Conservation (phyloP, 2,113 vertebrate genomes). For the Leptodactylus fuscus region DNA sequence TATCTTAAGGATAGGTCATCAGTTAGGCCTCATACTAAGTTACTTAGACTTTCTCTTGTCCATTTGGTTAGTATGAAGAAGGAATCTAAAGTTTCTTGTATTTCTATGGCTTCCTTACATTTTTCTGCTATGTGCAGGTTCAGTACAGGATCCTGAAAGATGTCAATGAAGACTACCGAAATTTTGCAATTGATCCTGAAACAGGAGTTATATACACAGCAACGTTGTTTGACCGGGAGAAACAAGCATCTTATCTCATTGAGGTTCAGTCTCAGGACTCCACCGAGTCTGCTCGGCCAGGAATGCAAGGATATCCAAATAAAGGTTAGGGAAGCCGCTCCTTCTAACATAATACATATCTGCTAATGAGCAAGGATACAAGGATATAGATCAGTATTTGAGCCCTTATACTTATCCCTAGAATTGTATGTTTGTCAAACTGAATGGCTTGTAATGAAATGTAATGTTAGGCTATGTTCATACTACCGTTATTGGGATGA, state of each 20-base stretch:
- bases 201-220: slow-evolving; percentile 78
- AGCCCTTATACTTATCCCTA: too few relatives aligned
- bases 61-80: neutral
- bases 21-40: too few relatives aligned
- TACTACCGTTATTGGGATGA: too few relatives aligned
- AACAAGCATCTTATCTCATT: slow-evolving; percentile 85
- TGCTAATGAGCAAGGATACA: too few relatives aligned
- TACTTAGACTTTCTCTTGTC: neutral
- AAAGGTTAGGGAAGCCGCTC: slow-evolving; percentile 73
- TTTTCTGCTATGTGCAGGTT: slow-evolving; percentile 69
- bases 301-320: slow-evolving; percentile 83
- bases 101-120: neutral
- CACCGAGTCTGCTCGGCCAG: slow-evolving; percentile 81
- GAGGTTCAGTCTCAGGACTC: slow-evolving; percentile 88
- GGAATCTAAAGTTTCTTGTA: neutral
- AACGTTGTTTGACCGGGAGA: slow-evolving; percentile 85
- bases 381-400: too few relatives aligned
- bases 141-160: slow-evolving; percentile 83
- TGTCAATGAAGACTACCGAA: slow-evolving; percentile 80
- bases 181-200: slow-evolving; percentile 79
- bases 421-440: too few relatives aligned
- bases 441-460: too few relatives aligned
- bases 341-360: neutral
- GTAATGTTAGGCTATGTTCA: too few relatives aligned
- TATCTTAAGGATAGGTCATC: too few relatives aligned